A percentile compares a stretch with the other conserved stretches of the same genome.
These are phyloP conservation scores for Geopemphigus sp. DNA, from an alignment of 1,140 invertebrate species.

Conservation along the genomic window DNA sequence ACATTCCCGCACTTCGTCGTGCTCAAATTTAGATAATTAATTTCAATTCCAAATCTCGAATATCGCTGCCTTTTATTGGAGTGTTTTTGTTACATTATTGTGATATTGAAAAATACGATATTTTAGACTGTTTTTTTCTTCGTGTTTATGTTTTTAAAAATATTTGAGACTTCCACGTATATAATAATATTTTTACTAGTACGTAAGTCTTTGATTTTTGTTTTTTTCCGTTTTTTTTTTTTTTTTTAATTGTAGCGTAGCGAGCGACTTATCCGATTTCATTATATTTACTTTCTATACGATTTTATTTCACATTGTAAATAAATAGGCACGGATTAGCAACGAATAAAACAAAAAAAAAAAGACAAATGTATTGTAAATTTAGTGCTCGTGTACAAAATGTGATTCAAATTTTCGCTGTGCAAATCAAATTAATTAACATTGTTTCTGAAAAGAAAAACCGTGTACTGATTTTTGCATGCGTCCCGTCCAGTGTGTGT, in stretches of 20 bases:
- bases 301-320: conserved; percentile 45
- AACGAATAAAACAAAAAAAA: not conserved
- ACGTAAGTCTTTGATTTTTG: conserved; percentile 15
- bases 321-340: conserved; percentile 46
- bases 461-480: conserved; percentile 15
- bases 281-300: conserved; percentile 41
- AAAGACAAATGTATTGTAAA: conserved; percentile 24
- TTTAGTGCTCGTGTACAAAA: conserved; percentile 43
- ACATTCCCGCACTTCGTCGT: conserved; percentile 40
- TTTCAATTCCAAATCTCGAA: conserved; percentile 27
- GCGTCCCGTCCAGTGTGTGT: not conserved
- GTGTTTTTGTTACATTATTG: conserved; percentile 38
- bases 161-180: conserved; percentile 25
- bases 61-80: conserved; percentile 36
- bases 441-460: conserved; percentile 47
- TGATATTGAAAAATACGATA: conserved; percentile 27
- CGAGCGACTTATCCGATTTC: conserved; percentile 18
- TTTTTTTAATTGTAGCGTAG: conserved; percentile 14
- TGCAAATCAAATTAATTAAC: conserved; percentile 44
- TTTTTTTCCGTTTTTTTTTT: not conserved
- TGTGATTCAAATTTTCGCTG: conserved; percentile 44
- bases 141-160: conserved; percentile 9
- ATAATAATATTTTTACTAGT: conserved; percentile 17
- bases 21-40: conserved; percentile 34
- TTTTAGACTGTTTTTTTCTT: conserved; percentile 37